These are phyloP conservation scores for Eretmocerus hayati DNA, from an alignment of 2,888 invertebrate genomes.

Conservation along the genomic window DNA sequence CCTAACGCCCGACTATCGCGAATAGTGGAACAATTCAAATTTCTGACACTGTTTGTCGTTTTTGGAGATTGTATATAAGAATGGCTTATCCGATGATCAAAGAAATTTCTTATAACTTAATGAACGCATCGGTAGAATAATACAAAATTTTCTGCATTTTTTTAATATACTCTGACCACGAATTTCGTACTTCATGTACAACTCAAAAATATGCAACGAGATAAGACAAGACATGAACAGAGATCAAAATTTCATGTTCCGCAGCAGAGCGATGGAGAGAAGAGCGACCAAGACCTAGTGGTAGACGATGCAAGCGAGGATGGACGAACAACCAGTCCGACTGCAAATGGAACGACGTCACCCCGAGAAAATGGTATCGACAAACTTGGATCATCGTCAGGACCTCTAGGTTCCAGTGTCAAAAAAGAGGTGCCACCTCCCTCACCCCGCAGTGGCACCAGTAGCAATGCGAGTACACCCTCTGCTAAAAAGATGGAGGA, in stretches of 20 bases:
- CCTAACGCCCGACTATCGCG: no score
- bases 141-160: no score
- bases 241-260: no score
- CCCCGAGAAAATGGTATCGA: slow-evolving; percentile 81
- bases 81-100: no score
- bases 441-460: slow-evolving; percentile 64
- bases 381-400: slow-evolving; percentile 53
- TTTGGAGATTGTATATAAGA: neutral
- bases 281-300: slow-evolving; percentile 86
- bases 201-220: no score
- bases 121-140: no score
- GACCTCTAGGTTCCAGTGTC: slow-evolving; percentile 38
- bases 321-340: slow-evolving; percentile 64
- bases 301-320: slow-evolving; percentile 93
- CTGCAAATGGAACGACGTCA: slow-evolving; percentile 77
- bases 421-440: slow-evolving; percentile 60
- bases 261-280: slow-evolving; percentile 77
- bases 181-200: no score
- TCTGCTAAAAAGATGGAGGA: slow-evolving; percentile 77
- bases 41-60: no score
- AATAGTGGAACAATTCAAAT: no score
- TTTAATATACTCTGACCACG: no score
- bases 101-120: no score
- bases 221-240: no score
- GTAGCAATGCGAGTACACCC: slow-evolving; percentile 85